Evolutionary conservation across 1,140 invertebrate species (phyloP).

Genomic region (Cataglyphis hispanica): DNA sequence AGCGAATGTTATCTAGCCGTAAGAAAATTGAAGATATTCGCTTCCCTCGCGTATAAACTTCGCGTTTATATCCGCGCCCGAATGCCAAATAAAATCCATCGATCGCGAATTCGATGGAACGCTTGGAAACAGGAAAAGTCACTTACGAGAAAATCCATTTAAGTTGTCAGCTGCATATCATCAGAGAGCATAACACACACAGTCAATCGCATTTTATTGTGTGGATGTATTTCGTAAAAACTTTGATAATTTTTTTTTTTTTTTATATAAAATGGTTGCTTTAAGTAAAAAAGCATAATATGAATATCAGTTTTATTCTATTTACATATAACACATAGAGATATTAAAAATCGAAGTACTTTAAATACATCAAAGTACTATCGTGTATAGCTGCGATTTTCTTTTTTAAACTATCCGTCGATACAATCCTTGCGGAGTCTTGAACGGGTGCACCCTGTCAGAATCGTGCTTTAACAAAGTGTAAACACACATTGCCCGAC

Average conservation of each 20-base stretch:
- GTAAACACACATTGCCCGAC: slow-evolving; percentile 24
- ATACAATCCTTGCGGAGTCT: slow-evolving; percentile 26
- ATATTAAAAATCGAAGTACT: background rate
- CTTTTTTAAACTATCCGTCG: background rate
- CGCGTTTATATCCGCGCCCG: background rate
- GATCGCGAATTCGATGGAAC: slow-evolving; percentile 25
- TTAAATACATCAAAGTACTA: background rate
- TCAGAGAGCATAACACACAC: background rate
- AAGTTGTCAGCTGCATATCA: background rate
- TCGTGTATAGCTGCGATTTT: background rate
- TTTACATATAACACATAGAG: too few species aligned
- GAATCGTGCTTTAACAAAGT: slow-evolving; percentile 31
- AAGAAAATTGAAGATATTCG: slow-evolving; percentile 53
- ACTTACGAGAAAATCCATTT: slow-evolving; percentile 26
- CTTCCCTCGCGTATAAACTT: slow-evolving; percentile 23
- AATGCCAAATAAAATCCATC: slow-evolving; percentile 1
- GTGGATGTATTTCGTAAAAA: background rate
- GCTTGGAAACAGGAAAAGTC: background rate
- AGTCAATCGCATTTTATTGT: background rate
- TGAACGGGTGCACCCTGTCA: slow-evolving; percentile 2
- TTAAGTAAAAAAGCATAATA: background rate
- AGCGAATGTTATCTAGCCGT: slow-evolving; percentile 45
- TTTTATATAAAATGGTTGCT: background rate
- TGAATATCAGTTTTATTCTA: too few species aligned
- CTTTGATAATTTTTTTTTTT: background rate